Percentiles rank a stretch among this genome's conserved stretches.
phyloP scores from a whole-genome alignment of 1,140 invertebrate species.

The Bombus balteatus region DNA sequence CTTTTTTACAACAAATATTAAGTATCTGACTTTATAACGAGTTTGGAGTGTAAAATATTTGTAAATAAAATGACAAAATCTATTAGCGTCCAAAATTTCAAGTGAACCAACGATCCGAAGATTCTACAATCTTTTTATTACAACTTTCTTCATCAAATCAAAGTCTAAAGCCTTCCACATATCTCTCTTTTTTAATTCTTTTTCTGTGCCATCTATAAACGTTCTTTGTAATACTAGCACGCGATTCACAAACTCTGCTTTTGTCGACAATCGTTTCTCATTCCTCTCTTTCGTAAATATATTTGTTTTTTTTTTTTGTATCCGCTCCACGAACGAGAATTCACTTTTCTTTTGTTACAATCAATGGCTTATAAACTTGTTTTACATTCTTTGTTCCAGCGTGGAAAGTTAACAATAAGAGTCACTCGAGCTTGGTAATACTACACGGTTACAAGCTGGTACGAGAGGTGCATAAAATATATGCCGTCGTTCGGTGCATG shows the following conservation, averaged over 20 bases:
- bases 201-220: background rate
- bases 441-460: background rate
- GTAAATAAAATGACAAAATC: background rate
- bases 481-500: constrained; percentile 6
- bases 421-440: background rate
- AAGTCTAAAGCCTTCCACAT: background rate
- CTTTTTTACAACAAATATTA: background rate
- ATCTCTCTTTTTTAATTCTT: background rate
- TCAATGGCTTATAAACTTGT: background rate
- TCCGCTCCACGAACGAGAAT: background rate
- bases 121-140: background rate
- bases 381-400: constrained; percentile 7
- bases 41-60: background rate
- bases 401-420: background rate
- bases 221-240: background rate
- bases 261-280: background rate
- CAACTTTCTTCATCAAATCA: background rate
- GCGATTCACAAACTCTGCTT: background rate
- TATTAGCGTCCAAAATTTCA: background rate
- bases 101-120: background rate
- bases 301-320: background rate
- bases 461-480: constrained; percentile 21
- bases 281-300: background rate
- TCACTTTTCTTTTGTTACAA: background rate
- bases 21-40: background rate